phyloP scores from a whole-genome alignment of 1,140 invertebrate genomes.

The Carcinoscorpius rotundicauda region DNA sequence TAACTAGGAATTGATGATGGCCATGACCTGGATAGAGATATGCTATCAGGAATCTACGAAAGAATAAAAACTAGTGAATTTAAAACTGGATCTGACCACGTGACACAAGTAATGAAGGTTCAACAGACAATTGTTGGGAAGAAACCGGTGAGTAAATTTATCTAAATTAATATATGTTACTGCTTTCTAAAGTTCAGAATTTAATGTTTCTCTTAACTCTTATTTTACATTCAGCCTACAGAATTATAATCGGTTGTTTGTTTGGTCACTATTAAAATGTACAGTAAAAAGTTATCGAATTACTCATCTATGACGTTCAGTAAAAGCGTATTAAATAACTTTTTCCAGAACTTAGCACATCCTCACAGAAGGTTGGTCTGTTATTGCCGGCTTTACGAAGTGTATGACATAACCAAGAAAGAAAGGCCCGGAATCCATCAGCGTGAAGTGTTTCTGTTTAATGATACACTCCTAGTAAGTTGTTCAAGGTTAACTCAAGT shows the following conservation, averaged over 20 bases:
- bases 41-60: conserved; percentile 89
- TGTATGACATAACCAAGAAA: conserved; percentile 90
- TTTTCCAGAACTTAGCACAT: conserved; percentile 57
- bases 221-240: not conserved
- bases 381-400: conserved; percentile 96
- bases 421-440: conserved; percentile 84
- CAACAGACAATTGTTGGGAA: conserved; percentile 46
- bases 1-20: not conserved
- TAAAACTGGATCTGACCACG: conserved; percentile 90
- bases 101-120: conserved; percentile 88
- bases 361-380: conserved; percentile 94
- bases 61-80: conserved; percentile 91
- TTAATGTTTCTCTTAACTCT: too few species aligned
- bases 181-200: conserved; percentile 1
- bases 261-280: not conserved
- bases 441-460: conserved; percentile 96
- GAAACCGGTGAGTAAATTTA: conserved; percentile 46
- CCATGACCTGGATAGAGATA: conserved; percentile 72
- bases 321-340: not conserved
- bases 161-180: conserved; percentile 36
- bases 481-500: too few species aligned
- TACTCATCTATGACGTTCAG: not conserved
- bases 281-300: not conserved
- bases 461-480: conserved; percentile 83
- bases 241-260: not conserved